Conservation (phyloP, 1,140 invertebrate genomes). For the Lasioglossum baleicum region DNA sequence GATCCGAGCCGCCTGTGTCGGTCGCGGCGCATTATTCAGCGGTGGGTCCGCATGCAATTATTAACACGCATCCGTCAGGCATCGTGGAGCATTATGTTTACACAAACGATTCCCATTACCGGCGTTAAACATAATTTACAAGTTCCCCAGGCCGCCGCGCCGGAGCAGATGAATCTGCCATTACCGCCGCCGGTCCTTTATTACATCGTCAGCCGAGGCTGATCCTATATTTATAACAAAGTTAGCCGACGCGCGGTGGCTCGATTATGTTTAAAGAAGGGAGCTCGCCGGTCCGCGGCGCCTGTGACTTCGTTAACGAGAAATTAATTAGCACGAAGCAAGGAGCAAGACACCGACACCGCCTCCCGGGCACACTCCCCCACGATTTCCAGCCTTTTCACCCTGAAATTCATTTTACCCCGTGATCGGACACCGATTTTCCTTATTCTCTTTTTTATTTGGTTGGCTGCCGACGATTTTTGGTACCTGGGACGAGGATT, state of each 20-base stretch:
- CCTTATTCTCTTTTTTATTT: too few relatives aligned
- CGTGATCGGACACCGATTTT: too few relatives aligned
- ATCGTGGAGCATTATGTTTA: background rate
- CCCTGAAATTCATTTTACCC: background rate
- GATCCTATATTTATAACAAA: constrained; percentile 43
- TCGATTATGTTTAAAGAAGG: constrained; percentile 44
- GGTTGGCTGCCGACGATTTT: too few relatives aligned
- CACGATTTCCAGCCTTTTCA: background rate
- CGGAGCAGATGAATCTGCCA: constrained; percentile 17
- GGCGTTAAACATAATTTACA: constrained; percentile 28
- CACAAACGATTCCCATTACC: constrained; percentile 26
- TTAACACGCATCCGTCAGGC: constrained; percentile 5
- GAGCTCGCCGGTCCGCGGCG: background rate
- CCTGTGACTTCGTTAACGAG: constrained; percentile 43
- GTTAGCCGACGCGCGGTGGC: constrained; percentile 36
- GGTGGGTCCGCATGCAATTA: background rate
- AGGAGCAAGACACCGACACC: background rate
- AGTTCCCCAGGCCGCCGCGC: background rate
- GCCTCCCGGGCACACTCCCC: background rate
- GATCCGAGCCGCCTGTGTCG: background rate
- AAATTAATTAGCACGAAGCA: constrained; percentile 43
- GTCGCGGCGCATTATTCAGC: background rate
- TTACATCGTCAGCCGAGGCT: constrained; percentile 19
- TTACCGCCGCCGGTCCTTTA: constrained; percentile 33
- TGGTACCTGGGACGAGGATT: too few relatives aligned